Evolutionary conservation across 2,113 vertebrate genomes (phyloP).

Genomic region (Lagenorhynchus albirostris): DNA sequence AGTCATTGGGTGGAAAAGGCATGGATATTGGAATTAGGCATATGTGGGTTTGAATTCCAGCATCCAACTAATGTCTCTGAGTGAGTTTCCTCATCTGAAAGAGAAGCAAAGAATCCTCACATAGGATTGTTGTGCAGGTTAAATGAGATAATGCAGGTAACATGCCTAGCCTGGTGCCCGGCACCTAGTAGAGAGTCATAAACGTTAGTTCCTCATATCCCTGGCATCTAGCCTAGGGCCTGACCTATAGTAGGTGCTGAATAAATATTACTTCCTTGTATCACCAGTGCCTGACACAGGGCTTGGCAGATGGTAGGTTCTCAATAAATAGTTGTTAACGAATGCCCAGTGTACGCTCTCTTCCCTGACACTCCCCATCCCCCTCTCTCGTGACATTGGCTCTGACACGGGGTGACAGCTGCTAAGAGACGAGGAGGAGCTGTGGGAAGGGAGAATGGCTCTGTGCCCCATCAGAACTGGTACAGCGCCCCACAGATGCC

Average conservation of each 20-base stretch:
- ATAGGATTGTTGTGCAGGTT: not conserved
- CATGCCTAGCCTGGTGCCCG: not conserved
- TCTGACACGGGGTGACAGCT: constrained; percentile 60
- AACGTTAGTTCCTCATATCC: not conserved
- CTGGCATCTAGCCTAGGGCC: not conserved
- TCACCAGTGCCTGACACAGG: not conserved
- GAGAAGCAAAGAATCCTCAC: not conserved
- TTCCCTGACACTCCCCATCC: not conserved
- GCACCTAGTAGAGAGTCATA: not conserved
- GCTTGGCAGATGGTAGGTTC: not conserved
- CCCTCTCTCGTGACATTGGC: not conserved
- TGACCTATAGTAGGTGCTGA: not conserved
- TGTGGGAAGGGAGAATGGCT: constrained; percentile 50
- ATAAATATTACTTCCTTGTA: not conserved
- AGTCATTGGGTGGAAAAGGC: not conserved
- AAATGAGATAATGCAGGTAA: not conserved
- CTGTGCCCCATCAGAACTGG: constrained; percentile 35
- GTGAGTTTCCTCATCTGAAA: not conserved
- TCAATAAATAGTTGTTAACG: not conserved
- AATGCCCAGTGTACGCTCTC: not conserved
- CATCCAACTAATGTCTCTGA: not conserved
- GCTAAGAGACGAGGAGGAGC: not conserved
- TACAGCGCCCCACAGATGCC: constrained; percentile 40
- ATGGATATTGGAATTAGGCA: not conserved
- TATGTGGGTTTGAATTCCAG: not conserved